Base-by-base conservation (phyloP, 1,140 invertebrate species). In the Penaeus indicus region DNA sequence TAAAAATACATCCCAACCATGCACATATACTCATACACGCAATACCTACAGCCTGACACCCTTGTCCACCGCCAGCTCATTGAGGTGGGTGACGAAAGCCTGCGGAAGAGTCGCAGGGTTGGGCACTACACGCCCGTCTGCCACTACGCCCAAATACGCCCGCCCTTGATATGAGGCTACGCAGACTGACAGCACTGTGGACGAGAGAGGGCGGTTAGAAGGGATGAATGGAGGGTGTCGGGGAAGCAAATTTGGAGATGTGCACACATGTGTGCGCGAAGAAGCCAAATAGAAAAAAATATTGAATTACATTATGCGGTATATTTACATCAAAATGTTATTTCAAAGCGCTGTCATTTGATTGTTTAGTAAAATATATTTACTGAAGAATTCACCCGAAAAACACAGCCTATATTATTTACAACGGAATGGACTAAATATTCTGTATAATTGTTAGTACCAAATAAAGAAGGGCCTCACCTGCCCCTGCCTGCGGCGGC, bases 11-110 rank as follows among this genome's bases (percentile, higher is more conserved):
- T 32, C 72, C 21, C 10, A 75, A 10, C n/a, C 18, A 32, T 18
- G 7, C 18, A 75, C 21, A 19, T 10, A n/a, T 21, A 22, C 19
- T 27, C 69, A 1, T 22, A 75, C 72, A 27, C 11, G 5, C 54
- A n/a, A 42, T 61, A 88, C 87, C 85, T 84, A 90, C 90, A 90
- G 83, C 69, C 88, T 90, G 79, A 89, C 87, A n/a, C 90, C 90
- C 21, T 80, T 84, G 16, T 85, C 69, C 61, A 90, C 82, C 25
- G 90, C 90, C 22, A 90, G 90, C 61, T 90, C 90, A 78, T 89
- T 90, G 69, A 90, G 82, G 87, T 89, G 88, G 8, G 90, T 86
- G 63, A 87, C 90, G 88, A 90, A 90, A 63, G 87, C 84, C 25
- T 88, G 84, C 5, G 90, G 90, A 7, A 90, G 84, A 1, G 85